Base-by-base conservation (phyloP, 2,113 vertebrate species). In the Nestor notabilis region DNA sequence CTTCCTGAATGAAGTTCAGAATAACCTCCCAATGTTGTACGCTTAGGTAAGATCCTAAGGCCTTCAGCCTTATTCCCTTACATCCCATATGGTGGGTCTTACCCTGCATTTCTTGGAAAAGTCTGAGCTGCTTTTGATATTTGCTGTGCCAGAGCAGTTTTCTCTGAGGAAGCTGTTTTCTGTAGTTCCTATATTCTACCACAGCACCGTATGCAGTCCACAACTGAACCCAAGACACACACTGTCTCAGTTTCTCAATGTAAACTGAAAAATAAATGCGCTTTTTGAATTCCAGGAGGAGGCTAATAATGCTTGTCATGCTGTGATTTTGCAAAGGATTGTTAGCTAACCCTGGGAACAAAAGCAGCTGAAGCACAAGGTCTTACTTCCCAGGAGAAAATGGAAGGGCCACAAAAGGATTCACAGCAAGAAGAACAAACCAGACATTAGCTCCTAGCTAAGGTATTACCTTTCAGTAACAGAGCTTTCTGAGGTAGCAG, bases 241-340 rank as follows among this genome's bases (percentile, higher is more conserved):
- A 84, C 37, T 49, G 35, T 43, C 69, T 85, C 49, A 16, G 5
- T 68, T 82, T 84, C 80, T 93, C 52, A 60, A 5, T 16, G 35
- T 78, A 49, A 87, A 64, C 21, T 50, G 29, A 89, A 93, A 92
- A 70, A 46, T 72, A 29, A 37, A 90, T 70, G n/a, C 17, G 11
- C n/a, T 65, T 64, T 84, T 47, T 33, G 10, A 71, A 60, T 92
- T 91, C 46, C 65, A 63, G 49, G 24, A 79, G 86, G 21, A 95
- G n/a, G 20, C 21, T 66, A 80, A 79, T 46, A 82, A 35, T 76
- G 43, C 46, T 89, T 81, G 43, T 58, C 2, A 1, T 53, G 27
- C 18, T 0, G 0, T 58, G 44, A 27, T 79, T 92, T 93, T 86
- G 49, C 9, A 25, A 87, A 44, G 35, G 65, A 72, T 70, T 1